phyloP scores from a whole-genome alignment of 2,888 invertebrate genomes.

The Drosophila differens region DNA sequence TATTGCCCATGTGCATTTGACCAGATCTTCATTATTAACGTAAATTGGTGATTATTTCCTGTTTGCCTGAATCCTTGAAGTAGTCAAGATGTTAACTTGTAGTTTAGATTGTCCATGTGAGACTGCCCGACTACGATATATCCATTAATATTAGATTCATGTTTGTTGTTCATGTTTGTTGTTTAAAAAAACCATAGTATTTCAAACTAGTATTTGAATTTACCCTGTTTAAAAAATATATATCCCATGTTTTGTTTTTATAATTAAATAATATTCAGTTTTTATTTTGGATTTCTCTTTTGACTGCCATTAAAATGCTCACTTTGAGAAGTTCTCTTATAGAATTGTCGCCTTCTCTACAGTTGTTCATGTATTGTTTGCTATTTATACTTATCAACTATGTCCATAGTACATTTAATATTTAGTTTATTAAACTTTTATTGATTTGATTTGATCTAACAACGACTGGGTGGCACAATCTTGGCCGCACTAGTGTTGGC shows the following conservation, averaged over 20 bases:
- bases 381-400: slow-evolving; percentile 57
- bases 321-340: slow-evolving; percentile 60
- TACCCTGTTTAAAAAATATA: neutral
- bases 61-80: neutral
- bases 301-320: slow-evolving; percentile 57
- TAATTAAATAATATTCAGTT: slow-evolving; percentile 55
- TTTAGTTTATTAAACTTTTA: slow-evolving; percentile 26
- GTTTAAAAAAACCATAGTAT: neutral
- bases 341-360: slow-evolving; percentile 38
- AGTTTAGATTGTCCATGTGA: neutral
- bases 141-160: neutral
- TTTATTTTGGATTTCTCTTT: slow-evolving; percentile 48
- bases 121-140: neutral
- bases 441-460: slow-evolving; percentile 49
- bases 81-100: neutral
- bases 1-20: slow-evolving; percentile 52
- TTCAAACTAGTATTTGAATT: neutral
- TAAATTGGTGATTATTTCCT: slow-evolving; percentile 21
- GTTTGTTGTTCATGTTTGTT: neutral
- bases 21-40: slow-evolving; percentile 40
- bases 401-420: slow-evolving; percentile 46
- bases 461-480: slow-evolving; percentile 45
- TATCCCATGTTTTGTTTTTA: slow-evolving; percentile 25
- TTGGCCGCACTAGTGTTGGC: slow-evolving; percentile 54
- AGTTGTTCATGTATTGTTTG: slow-evolving; percentile 41